These are phyloP conservation scores for Cantharis rufa DNA, from an alignment of 2,888 invertebrate genomes.

Conservation along the genomic window DNA sequence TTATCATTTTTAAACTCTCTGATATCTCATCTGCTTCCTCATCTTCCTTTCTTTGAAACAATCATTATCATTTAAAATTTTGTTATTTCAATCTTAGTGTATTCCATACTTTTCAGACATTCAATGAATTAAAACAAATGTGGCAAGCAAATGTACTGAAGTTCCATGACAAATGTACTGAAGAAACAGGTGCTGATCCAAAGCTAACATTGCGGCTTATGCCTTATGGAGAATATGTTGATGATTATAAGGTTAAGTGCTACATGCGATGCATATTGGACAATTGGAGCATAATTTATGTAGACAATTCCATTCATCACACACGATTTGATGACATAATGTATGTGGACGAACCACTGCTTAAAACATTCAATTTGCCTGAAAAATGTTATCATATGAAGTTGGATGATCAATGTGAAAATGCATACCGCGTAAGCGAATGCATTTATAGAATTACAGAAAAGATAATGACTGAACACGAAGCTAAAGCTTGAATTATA, in stretches of 20 bases:
- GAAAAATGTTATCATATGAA: not conserved
- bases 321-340: not conserved
- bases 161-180: not conserved
- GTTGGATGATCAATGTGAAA: not conserved
- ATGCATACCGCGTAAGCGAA: not conserved
- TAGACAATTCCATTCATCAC: not conserved
- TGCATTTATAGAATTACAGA: not conserved
- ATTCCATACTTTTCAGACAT: not conserved
- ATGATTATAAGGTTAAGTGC: not conserved
- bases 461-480: not conserved
- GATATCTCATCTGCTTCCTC: no score
- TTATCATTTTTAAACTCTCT: no score
- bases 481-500: not conserved
- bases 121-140: not conserved
- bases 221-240: not conserved
- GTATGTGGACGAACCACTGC: not conserved
- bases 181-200: not conserved
- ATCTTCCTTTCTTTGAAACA: no score
- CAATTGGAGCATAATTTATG: not conserved
- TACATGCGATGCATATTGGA: not conserved
- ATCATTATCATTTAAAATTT: no score
- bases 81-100: no score
- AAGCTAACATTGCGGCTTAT: not conserved
- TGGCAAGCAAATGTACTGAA: not conserved
- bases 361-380: not conserved